Evolutionary conservation across 2,888 invertebrate species (phyloP).

Genomic region (Athalia circularis): DNA sequence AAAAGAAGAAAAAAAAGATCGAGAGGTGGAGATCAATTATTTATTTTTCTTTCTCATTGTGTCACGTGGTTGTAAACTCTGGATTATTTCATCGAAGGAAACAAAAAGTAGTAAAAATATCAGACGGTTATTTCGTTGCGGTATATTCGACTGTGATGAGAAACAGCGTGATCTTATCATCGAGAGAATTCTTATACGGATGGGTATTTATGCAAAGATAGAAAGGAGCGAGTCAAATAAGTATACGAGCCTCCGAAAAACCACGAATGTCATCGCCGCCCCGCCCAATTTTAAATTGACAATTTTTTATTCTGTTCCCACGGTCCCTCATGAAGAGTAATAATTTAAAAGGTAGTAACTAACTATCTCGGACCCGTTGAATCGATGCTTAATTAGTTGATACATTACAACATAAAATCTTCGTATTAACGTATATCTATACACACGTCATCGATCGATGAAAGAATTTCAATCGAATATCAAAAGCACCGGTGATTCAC

Average conservation of each 20-base stretch:
- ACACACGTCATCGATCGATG: not conserved
- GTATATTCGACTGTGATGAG: not conserved
- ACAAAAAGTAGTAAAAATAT: too few relatives aligned
- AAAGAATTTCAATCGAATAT: not conserved
- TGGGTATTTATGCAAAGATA: constrained; percentile 37
- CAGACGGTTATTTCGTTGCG: not conserved
- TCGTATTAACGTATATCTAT: constrained; percentile 13
- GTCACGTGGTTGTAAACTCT: too few relatives aligned
- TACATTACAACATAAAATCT: constrained; percentile 19
- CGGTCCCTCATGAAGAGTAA: constrained; percentile 26
- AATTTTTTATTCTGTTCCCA: constrained; percentile 22
- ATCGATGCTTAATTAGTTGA: constrained; percentile 34
- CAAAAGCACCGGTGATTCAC: not conserved
- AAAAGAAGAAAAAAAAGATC: constrained; percentile 2
- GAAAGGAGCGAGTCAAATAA: not conserved
- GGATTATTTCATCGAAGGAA: too few relatives aligned
- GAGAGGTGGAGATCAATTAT: not conserved
- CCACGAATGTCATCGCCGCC: too few relatives aligned
- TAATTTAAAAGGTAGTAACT: constrained; percentile 13
- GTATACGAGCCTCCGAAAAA: too few relatives aligned
- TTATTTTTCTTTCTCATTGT: too few relatives aligned
- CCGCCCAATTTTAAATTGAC: too few relatives aligned
- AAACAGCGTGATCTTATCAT: constrained; percentile 26
- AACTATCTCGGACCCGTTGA: constrained; percentile 8
- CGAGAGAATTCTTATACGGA: not conserved